These are phyloP conservation scores for Urocynchramus pylzowi DNA, from an alignment of 2,113 vertebrate genomes.

Conservation along the genomic window DNA sequence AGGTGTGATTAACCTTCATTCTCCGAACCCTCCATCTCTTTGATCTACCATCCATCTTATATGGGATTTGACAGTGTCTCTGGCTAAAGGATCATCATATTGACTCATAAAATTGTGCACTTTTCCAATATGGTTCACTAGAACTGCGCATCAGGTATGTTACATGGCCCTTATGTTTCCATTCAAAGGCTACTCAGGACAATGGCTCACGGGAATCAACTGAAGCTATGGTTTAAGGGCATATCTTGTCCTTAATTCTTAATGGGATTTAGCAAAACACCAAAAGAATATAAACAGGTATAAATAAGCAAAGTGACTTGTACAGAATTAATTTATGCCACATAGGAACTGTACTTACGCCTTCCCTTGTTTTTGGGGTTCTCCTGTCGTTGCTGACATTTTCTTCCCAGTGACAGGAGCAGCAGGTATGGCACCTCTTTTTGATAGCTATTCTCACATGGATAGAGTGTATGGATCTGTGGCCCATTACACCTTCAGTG, in stretches of 20 bases:
- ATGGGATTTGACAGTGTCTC: background rate
- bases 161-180: background rate
- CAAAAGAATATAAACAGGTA: background rate
- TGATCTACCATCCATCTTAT: background rate
- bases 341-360: background rate
- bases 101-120: background rate
- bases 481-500: fast-evolving
- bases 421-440: background rate
- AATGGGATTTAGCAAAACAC: background rate
- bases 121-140: background rate
- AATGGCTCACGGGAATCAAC: background rate
- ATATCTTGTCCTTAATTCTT: background rate
- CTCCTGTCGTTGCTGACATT: background rate
- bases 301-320: background rate
- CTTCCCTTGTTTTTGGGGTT: background rate
- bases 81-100: background rate
- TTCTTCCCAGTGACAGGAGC: background rate
- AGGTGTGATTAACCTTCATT: background rate
- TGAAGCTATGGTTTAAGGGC: background rate
- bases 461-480: too few relatives aligned
- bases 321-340: background rate
- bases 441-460: fast-evolving
- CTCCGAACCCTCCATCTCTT: background rate
- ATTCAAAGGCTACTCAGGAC: background rate
- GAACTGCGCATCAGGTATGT: background rate